Conservation (phyloP, 2,113 vertebrate genomes). For the Gavialis gangeticus region DNA sequence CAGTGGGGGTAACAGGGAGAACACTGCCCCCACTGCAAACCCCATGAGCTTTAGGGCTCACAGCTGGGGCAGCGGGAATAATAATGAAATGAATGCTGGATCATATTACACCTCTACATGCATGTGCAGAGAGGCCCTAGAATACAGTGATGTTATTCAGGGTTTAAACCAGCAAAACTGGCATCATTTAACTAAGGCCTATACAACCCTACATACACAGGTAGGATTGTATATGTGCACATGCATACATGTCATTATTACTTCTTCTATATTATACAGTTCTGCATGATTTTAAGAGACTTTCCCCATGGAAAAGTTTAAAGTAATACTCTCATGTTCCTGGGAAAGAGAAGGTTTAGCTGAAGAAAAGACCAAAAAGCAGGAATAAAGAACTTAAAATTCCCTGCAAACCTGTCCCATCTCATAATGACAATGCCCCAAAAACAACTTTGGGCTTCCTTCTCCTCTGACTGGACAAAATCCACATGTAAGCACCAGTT, state of each 20-base stretch:
- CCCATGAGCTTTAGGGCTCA: too few relatives aligned
- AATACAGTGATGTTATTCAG: too few relatives aligned
- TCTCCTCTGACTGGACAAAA: not conserved
- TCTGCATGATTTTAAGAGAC: not conserved
- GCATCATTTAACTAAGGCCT: too few relatives aligned
- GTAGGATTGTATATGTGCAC: not conserved
- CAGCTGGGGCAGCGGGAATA: too few relatives aligned
- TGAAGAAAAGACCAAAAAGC: not conserved
- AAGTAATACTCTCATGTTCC: not conserved
- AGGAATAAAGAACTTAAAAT: not conserved
- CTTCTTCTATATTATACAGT: not conserved
- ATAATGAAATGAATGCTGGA: too few relatives aligned
- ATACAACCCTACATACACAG: too few relatives aligned
- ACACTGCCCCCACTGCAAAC: too few relatives aligned
- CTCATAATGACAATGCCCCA: not conserved
- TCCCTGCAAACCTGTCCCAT: not conserved
- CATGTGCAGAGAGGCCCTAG: too few relatives aligned
- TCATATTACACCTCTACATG: too few relatives aligned
- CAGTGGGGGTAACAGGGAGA: too few relatives aligned
- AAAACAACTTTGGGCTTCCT: not conserved
- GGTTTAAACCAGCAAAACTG: too few relatives aligned
- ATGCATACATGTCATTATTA: not conserved
- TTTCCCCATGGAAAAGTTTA: not conserved
- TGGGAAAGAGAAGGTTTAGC: not conserved
- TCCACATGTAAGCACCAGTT: not conserved